phyloP scores from a whole-genome alignment of 1,140 invertebrate species.

The Aleiodes sp. region DNA sequence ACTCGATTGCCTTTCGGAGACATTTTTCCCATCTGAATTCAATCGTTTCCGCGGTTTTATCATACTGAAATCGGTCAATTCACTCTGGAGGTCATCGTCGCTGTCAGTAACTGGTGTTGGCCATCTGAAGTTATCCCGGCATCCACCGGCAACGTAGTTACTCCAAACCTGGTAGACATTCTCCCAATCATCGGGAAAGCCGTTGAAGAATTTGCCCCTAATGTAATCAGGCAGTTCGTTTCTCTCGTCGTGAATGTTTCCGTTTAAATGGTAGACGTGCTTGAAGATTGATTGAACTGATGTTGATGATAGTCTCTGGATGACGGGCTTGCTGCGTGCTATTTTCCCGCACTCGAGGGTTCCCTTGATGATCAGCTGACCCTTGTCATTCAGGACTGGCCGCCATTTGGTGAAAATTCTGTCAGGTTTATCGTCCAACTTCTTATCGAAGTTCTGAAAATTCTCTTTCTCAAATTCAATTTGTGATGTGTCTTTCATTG shows the following conservation, averaged over 20 bases:
- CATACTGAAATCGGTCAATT: slow-evolving; percentile 47
- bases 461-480: slow-evolving; percentile 9
- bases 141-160: slow-evolving; percentile 42
- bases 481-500: background rate
- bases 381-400: slow-evolving; percentile 46
- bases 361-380: slow-evolving; percentile 53
- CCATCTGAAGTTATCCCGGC: slow-evolving; percentile 52
- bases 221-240: slow-evolving; percentile 56
- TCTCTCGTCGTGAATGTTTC: slow-evolving; percentile 49
- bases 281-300: slow-evolving; percentile 49
- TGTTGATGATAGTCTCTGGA: slow-evolving; percentile 41
- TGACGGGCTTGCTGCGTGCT: slow-evolving; percentile 53
- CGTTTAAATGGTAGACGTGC: slow-evolving; percentile 50
- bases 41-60: background rate
- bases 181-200: slow-evolving; percentile 63
- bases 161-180: slow-evolving; percentile 56
- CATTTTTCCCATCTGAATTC: background rate
- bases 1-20: background rate
- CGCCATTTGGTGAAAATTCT: slow-evolving; percentile 49
- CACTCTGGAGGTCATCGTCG: slow-evolving; percentile 55
- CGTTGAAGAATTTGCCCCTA: slow-evolving; percentile 55
- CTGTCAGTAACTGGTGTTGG: slow-evolving; percentile 54
- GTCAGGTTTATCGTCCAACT: background rate
- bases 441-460: background rate
- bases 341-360: slow-evolving; percentile 46